Conservation (phyloP, 2,888 invertebrate genomes). For the Cantharis rufa region DNA sequence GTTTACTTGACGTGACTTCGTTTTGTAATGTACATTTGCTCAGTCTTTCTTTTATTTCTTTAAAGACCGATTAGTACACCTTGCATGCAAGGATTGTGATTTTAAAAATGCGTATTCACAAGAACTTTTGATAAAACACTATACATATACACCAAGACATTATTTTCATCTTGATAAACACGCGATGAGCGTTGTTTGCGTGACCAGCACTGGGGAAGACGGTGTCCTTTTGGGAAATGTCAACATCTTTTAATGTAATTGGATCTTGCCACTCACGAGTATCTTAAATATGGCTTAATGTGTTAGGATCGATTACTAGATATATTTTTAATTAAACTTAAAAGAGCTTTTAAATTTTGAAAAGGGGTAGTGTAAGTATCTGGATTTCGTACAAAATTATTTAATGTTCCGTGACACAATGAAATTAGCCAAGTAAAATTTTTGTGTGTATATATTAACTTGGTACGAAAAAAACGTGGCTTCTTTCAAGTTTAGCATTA, state of each 20-base stretch:
- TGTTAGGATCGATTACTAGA: background rate
- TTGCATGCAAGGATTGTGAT: background rate
- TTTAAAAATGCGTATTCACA: background rate
- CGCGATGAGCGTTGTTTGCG: conserved; percentile 30
- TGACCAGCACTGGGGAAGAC: conserved; percentile 19
- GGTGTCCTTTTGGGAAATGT: conserved; percentile 39
- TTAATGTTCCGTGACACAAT: background rate
- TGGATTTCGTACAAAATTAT: background rate
- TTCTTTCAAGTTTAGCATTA: background rate
- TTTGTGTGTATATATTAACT: background rate
- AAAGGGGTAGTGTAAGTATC: background rate
- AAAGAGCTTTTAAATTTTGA: background rate
- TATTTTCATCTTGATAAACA: conserved; percentile 8
- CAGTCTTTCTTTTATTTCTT: background rate
- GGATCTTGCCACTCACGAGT: conserved; percentile 7
- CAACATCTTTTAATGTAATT: conserved; percentile 44
- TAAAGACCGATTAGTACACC: background rate
- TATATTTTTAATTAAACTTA: background rate
- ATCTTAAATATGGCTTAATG: background rate
- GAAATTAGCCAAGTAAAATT: background rate
- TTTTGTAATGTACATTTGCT: background rate
- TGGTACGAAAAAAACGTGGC: background rate
- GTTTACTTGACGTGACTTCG: background rate
- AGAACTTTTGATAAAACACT: conserved; percentile 2
- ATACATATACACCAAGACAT: background rate